A percentile compares a stretch with the other conserved stretches of the same genome.
phyloP scores from a whole-genome alignment of 2,797 vertebrate genomes.

The Sebastes steindachneri region DNA sequence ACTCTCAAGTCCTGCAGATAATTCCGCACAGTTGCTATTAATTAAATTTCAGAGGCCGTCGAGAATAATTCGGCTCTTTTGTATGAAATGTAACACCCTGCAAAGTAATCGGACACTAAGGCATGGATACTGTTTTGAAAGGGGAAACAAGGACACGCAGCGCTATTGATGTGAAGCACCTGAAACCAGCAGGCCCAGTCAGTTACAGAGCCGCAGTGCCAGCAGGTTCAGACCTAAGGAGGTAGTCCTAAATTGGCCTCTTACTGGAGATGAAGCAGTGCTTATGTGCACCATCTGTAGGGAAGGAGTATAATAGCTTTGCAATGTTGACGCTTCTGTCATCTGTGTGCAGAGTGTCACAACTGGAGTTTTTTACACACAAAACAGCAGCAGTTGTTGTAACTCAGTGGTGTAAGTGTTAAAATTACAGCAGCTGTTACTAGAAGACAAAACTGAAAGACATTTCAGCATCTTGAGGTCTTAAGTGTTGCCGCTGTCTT shows the following conservation, averaged over 20 bases:
- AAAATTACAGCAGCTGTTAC: not conserved
- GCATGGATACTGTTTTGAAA: conserved; percentile 1
- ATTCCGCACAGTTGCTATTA: conserved; percentile 28
- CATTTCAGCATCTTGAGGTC: not conserved
- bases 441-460: not conserved
- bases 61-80: conserved; percentile 13
- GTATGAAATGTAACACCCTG: conserved; percentile 5
- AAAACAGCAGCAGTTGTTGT: too few relatives aligned
- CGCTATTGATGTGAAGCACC: conserved; percentile 20
- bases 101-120: conserved; percentile 8
- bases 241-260: not conserved
- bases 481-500: not conserved
- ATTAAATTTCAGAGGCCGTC: conserved; percentile 23
- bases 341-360: too few relatives aligned
- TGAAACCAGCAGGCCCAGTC: not conserved
- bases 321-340: not conserved
- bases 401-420: not conserved
- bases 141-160: conserved; percentile 13
- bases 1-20: conserved; percentile 16
- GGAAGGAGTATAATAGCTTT: not conserved
- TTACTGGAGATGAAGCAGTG: not conserved
- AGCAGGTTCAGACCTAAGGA: not conserved
- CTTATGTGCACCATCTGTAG: not conserved
- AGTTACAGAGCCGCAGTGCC: not conserved
- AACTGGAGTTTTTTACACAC: too few relatives aligned